A percentile compares a stretch with the other conserved stretches of the same genome.
Evolutionary conservation across 2,888 invertebrate species (phyloP).

Genomic region (Nomada ferruginata): DNA sequence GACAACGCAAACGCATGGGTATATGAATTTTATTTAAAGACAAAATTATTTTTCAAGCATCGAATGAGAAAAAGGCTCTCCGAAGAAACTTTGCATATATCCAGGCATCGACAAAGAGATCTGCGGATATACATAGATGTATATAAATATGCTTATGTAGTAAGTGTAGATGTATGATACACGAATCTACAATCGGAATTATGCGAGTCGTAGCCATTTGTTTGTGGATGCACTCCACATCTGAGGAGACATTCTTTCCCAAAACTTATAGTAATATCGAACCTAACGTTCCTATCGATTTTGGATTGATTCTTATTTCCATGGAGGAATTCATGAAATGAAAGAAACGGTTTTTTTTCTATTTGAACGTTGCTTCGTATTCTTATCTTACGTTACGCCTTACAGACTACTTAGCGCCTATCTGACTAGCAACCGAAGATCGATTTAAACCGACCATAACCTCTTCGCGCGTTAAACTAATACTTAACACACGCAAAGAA

Average conservation of each 20-base stretch:
- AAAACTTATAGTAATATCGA: too few species aligned
- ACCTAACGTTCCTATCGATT: too few species aligned
- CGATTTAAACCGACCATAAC: conserved; percentile 23
- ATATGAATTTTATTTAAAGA: not conserved
- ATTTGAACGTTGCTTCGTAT: conserved; percentile 1
- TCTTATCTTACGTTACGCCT: conserved; percentile 27
- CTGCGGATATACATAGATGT: conserved; percentile 49
- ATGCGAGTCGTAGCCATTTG: too few species aligned
- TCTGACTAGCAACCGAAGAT: conserved; percentile 65
- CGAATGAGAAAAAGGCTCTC: not conserved
- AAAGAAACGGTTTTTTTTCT: conserved; percentile 11
- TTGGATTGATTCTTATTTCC: too few species aligned
- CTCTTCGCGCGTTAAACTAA: not conserved
- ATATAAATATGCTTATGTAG: conserved; percentile 23
- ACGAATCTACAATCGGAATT: conserved; percentile 1
- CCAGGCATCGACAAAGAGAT: conserved; percentile 20
- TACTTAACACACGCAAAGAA: not conserved
- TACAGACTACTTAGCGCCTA: conserved; percentile 59
- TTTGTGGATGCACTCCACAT: too few species aligned
- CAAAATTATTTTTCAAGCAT: not conserved
- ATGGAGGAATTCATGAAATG: too few species aligned
- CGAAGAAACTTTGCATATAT: not conserved
- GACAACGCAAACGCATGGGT: too few species aligned
- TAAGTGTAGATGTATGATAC: conserved; percentile 9
- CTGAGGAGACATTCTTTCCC: too few species aligned